A percentile compares a stretch with the other conserved stretches of the same genome.
Evolutionary conservation across 2,113 vertebrate species (phyloP).

Genomic region (Proteles cristata): DNA sequence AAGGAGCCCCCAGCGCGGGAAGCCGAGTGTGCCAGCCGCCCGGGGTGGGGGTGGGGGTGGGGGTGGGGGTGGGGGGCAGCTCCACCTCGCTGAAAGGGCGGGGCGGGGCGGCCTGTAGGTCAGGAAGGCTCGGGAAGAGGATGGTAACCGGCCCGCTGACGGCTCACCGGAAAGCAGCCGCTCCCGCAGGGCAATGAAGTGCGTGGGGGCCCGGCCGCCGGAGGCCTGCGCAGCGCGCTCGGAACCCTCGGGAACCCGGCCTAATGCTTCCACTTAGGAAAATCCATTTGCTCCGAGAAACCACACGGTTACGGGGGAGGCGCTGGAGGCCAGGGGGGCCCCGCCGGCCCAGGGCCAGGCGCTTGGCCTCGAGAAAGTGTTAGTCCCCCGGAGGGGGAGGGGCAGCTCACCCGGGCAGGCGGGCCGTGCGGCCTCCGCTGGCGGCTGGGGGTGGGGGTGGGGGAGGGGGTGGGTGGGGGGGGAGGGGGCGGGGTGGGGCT

Average conservation of each 20-base stretch:
- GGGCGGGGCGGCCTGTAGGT: slow-evolving; percentile 24
- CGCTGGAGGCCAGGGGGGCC: neutral
- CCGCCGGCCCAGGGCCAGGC: neutral
- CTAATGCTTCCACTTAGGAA: neutral
- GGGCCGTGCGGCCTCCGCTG: neutral
- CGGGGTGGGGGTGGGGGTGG: too few species aligned
- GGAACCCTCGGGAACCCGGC: slow-evolving; percentile 50
- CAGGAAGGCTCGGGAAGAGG: slow-evolving; percentile 68
- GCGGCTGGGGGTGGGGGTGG: neutral
- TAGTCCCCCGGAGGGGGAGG: neutral
- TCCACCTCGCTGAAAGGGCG: neutral
- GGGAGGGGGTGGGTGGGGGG: fast-evolving
- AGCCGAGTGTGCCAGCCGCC: neutral
- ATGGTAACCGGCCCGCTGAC: slow-evolving; percentile 54
- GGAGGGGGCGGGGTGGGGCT: too few species aligned
- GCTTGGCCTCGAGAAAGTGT: neutral
- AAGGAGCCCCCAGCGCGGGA: neutral
- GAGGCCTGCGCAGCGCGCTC: neutral
- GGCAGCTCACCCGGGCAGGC: fast-evolving
- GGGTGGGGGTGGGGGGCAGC: too few species aligned
- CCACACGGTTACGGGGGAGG: neutral
- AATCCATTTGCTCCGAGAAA: slow-evolving; percentile 38
- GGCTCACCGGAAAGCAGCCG: neutral
- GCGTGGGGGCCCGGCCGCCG: neutral
- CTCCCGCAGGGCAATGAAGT: slow-evolving; percentile 55